A percentile compares a stretch with the other conserved stretches of the same genome.
Conservation (phyloP, 2,888 invertebrate species). For the Hartigia nigra region DNA sequence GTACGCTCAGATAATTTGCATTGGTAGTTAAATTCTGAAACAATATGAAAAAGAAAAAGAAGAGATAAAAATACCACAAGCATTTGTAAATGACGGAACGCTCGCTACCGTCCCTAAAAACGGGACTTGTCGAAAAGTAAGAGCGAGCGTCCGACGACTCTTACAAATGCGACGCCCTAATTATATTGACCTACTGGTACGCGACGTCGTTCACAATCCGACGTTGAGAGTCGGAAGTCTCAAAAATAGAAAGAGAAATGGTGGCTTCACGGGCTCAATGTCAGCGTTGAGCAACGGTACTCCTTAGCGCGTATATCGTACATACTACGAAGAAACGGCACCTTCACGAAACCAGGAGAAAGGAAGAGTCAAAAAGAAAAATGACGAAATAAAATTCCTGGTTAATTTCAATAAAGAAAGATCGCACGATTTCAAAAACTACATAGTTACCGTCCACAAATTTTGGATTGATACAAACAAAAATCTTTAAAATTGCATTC, state of each 20-base stretch:
- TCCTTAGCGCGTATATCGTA: not conserved
- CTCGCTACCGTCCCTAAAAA: slow-evolving; percentile 15
- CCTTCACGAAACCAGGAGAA: not conserved
- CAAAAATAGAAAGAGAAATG: slow-evolving; percentile 12
- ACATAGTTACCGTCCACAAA: too few relatives aligned
- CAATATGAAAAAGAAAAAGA: not conserved
- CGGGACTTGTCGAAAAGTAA: slow-evolving; percentile 39
- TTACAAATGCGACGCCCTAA: slow-evolving; percentile 18
- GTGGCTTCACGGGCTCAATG: slow-evolving; percentile 12
- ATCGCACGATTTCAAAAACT: not conserved
- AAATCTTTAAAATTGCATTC: too few relatives aligned
- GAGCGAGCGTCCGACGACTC: slow-evolving; percentile 20
- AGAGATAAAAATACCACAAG: not conserved
- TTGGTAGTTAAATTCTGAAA: not conserved
- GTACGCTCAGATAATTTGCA: not conserved
- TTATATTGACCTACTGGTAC: slow-evolving; percentile 43
- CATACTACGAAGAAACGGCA: not conserved
- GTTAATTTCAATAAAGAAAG: not conserved
- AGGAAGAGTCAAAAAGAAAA: not conserved
- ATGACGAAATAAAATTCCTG: not conserved
- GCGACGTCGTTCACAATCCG: not conserved
- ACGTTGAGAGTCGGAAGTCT: slow-evolving; percentile 16
- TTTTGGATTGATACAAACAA: too few relatives aligned
- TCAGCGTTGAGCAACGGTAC: slow-evolving; percentile 27
- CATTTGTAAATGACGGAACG: not conserved